Evolutionary conservation across 2,888 invertebrate species (phyloP), one percentile per base, ranked within the genome.

Genomic region (Mythimna ferrago): DNA sequence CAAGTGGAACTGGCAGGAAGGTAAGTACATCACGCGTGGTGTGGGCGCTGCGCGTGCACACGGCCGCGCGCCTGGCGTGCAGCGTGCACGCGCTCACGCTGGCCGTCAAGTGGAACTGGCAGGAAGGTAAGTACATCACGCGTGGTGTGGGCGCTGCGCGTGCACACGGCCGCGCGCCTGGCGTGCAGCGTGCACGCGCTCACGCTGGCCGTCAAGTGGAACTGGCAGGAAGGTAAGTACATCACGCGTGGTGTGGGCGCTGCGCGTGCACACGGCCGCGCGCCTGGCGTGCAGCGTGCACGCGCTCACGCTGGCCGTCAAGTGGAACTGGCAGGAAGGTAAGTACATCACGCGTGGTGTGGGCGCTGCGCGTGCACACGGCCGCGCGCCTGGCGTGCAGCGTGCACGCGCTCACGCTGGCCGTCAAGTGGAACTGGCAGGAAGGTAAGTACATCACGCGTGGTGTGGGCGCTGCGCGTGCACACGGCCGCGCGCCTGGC

Each of bases 111-210:
- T 94, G 94, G 94, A 90, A 88, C 68, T 78, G 82, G 35, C 66
- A 73, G 7, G 81, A 80, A 32, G 84, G 85, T 58, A 35, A 32
- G 32, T 44, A 44, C 56, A 32, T 74, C 83, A 70, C 94, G 95
- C 67, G 91, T 87, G 68, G 73, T 93, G 76, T 90, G 90, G 83
- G 93, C 93, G 66, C 81, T 93, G 86, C 93, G 92, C n/a, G 94
- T 90, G 71, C 91, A 78, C 82, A 76, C 90, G 3, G 93, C 94
- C 2, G 82, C 81, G 48, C 82, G 81, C 1, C 87, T 88, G 26
- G 41, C 66, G 21, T 85, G 89, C 66, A 38, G 86, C 66, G 86
- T 87, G 72, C 83, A 88, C 70, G 41, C 73, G 35, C 90, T 92
- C 65, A 66, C 82, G 2, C 90, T 93, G 19, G 51, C 78, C 57